Evolutionary conservation across 2,888 invertebrate genomes (phyloP), one percentile per base, ranked within the genome.

Genomic region (Biston betularia): DNA sequence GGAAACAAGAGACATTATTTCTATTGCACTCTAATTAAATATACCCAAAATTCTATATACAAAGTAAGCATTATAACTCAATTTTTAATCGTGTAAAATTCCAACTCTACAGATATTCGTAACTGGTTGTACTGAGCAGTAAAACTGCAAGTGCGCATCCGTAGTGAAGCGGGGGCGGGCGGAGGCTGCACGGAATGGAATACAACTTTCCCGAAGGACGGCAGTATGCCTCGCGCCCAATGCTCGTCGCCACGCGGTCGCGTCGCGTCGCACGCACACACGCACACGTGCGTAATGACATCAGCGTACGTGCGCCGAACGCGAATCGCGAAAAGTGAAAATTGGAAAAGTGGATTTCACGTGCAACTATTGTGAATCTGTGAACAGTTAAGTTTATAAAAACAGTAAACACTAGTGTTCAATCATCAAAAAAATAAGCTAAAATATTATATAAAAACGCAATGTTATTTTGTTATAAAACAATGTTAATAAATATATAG

Each of bases 81-180:
- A 24, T 24, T 24, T 24, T 24, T 24, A 24, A 24, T 24, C 24
- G 24, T 24, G n/a, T n/a, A n/a, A n/a, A n/a, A 24, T 24, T 24
- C 3, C 1, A 2, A 10, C 11, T 42, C n/a, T 49, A 33, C 12
- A 12, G 12, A 12, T 6, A n/a, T 7, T 11, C 24, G 33, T 42
- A 0, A 54, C 5, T n/a, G 42, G 54, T 33, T 8, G 42, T 42
- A 40, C 40, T 12, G 38, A 79, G 75, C 72, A 76, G 83, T 81
- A 77, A 76, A 81, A 86, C 81, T 91, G 90, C 88, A 91, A 90
- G 84, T 88, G 90, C 90, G 90, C 90, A 91, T 88, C 85, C 79
- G 78, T 68, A 62, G 70, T 62, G 70, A 64, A 49, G 75, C 63
- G 70, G 73, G 82, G 84, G 86, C 81, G 84, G 86, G 88, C 63